Evolutionary conservation across 2,888 invertebrate species (phyloP), one percentile per base, ranked within the genome.

Genomic region (Dicyrtomina minuta): DNA sequence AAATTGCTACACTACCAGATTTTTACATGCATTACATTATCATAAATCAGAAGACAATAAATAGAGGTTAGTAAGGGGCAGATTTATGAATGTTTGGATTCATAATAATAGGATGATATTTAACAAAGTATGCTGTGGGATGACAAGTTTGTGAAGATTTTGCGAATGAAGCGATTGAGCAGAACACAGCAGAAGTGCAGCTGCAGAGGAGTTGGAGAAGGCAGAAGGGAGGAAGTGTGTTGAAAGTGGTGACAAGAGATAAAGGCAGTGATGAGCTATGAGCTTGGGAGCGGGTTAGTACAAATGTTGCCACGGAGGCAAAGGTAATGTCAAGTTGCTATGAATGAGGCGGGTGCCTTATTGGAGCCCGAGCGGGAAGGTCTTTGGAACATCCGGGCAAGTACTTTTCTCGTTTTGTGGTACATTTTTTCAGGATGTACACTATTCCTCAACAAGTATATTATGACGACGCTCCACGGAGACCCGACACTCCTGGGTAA

Each of bases 351-450:
- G 53, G 61, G 61, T 56, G 33, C 62, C 39, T 5, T 5, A 17
- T 4, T 20, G 39, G 55, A 55, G 41, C 41, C 65, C 20, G 65
- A 55, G 65, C 65, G 73, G 27, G 74, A 71, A 70, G 88, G 88
- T 26, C 81, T 88, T 65, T 82, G 84, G 55, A 87, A 86, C 79
- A 81, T 86, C 43, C 82, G 87, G 79, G 88, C 88, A 27, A 80
- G 88, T 55, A 80, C 86, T 74, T 88, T 88, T 80, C 81, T 88
- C 51, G 80, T 87, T 61, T 81, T 90, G 72, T 90, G 90, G 90
- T 90, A 90, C 80, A 84, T 90, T 79, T 90, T 91, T 81, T 90
- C 90, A 81, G 89, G 88, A 10, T 89, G 88, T 80, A 90, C 90
- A 1, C 83, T 91, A 62, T 90, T 91, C 81, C 83, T 68, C 15